phyloP scores from a whole-genome alignment of 1,140 invertebrate species.

The Atopsyche davidsoni region DNA sequence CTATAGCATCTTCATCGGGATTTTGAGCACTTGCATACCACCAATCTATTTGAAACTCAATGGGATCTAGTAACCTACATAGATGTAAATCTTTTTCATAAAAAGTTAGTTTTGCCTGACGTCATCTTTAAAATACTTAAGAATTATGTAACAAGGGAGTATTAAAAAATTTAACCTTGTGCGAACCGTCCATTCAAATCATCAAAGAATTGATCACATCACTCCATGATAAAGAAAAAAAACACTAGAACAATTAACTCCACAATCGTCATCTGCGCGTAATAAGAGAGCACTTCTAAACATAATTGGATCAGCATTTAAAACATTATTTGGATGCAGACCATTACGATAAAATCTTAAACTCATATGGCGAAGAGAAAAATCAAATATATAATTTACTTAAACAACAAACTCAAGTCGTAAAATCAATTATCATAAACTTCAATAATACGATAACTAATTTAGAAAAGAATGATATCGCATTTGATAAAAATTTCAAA shows the following conservation, averaged over 20 bases:
- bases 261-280: neutral
- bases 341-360: neutral
- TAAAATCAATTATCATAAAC: conserved; percentile 3
- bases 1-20: no score
- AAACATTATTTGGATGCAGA: conserved; percentile 3
- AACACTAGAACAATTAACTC: neutral
- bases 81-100: no score
- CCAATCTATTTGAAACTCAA: no score
- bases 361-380: neutral
- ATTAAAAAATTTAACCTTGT: neutral
- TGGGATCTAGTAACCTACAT: conserved; percentile 7
- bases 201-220: neutral
- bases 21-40: no score
- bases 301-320: neutral
- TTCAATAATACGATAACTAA: conserved; percentile 6
- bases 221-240: neutral
- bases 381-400: neutral
- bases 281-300: neutral
- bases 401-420: conserved; percentile 2
- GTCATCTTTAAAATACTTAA: neutral
- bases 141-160: neutral
- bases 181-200: neutral
- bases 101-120: conserved; percentile 1
- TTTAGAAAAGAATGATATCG: conserved; percentile 2
- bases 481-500: conserved; percentile 6